Evolutionary conservation across 2,888 invertebrate species (phyloP).

Genomic region (Troglohyphantes excavatus): DNA sequence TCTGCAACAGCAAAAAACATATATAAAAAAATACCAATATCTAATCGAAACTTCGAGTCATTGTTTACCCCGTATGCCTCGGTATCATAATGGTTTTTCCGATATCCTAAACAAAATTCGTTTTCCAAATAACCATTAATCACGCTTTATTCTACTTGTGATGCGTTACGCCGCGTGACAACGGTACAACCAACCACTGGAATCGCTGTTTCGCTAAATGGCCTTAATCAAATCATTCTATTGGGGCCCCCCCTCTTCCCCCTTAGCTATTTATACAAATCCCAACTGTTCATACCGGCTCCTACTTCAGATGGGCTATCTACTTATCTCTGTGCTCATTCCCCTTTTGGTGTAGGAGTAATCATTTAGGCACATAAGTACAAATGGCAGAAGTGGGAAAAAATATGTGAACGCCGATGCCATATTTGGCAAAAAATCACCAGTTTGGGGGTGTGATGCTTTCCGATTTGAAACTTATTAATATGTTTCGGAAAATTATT

Average conservation of each 20-base stretch:
- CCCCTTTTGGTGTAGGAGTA: not conserved
- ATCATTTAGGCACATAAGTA: not conserved
- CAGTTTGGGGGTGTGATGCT: too few relatives aligned
- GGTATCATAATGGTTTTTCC: slow-evolving; percentile 39
- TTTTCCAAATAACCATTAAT: slow-evolving; percentile 45
- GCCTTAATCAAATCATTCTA: slow-evolving; percentile 74
- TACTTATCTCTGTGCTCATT: not conserved
- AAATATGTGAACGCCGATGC: not conserved
- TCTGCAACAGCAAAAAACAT: not conserved
- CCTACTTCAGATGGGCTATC: not conserved
- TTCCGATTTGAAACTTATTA: too few relatives aligned
- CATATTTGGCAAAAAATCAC: too few relatives aligned
- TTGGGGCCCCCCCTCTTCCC: slow-evolving; percentile 21
- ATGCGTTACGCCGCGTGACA: slow-evolving; percentile 30
- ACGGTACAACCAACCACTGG: slow-evolving; percentile 10
- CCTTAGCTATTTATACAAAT: slow-evolving; percentile 74
- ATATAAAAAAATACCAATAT: not conserved
- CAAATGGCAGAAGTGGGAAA: not conserved
- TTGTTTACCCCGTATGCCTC: slow-evolving; percentile 19
- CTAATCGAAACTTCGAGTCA: not conserved
- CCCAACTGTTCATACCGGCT: slow-evolving; percentile 57
- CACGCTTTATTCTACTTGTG: slow-evolving; percentile 10
- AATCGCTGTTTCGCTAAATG: slow-evolving; percentile 45
- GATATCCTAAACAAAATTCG: slow-evolving; percentile 24
- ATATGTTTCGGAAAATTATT: too few relatives aligned